Evolutionary conservation across 2,113 vertebrate genomes (phyloP).

Genomic region (Odocoileus hemionus): DNA sequence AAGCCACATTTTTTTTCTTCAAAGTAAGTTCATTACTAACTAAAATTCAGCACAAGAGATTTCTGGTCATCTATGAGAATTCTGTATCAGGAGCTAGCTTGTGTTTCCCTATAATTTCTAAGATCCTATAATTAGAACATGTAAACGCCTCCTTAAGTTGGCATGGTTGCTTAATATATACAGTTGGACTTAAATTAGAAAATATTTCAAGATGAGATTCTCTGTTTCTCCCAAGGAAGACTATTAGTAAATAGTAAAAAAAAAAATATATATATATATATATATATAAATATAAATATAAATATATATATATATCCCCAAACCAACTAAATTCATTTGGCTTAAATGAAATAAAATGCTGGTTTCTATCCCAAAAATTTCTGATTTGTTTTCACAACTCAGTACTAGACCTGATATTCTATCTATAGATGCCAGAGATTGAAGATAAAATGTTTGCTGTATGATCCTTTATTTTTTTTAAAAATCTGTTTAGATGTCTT

Average conservation of each 20-base stretch:
- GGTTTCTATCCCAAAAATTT: neutral
- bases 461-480: neutral
- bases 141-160: neutral
- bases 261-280: too few species aligned
- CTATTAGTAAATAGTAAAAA: neutral
- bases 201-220: neutral
- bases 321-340: neutral
- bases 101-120: neutral
- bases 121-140: neutral
- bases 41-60: neutral
- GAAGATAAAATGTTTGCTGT: neutral
- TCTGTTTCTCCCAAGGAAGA: neutral
- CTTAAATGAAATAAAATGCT: neutral
- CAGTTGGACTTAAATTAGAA: neutral
- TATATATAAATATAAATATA: too few species aligned
- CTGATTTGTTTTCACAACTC: neutral
- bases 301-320: neutral
- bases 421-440: neutral
- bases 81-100: neutral
- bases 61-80: neutral
- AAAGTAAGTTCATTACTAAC: neutral
- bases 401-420: neutral
- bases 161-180: neutral
- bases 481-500: neutral
- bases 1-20: neutral